phyloP scores from a whole-genome alignment of 2,888 invertebrate species.

The Phaonia tiefii region DNA sequence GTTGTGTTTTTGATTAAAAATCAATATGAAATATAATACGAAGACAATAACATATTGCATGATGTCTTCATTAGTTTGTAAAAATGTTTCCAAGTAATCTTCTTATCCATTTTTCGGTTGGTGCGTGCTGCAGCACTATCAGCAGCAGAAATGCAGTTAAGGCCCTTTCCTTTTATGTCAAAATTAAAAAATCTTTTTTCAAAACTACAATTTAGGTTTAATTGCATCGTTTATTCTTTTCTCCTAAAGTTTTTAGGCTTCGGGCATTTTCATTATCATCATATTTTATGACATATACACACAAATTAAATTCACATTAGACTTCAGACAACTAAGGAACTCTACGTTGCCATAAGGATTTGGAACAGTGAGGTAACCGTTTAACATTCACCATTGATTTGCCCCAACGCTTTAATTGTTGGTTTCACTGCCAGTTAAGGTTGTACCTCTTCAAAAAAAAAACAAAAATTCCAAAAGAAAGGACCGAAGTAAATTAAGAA shows the following conservation, averaged over 20 bases:
- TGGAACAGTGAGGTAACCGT: not conserved
- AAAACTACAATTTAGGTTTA: constrained; percentile 20
- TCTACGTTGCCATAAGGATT: not conserved
- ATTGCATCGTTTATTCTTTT: constrained; percentile 4
- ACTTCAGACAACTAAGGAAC: no score
- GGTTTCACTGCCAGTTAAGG: constrained; percentile 56
- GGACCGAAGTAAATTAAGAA: constrained; percentile 47
- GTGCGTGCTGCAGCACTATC: constrained; percentile 28
- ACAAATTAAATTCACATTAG: constrained; percentile 52
- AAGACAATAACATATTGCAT: constrained; percentile 44
- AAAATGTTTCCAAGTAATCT: constrained; percentile 42
- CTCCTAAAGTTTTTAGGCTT: not conserved
- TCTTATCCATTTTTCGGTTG: constrained; percentile 11
- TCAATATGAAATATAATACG: constrained; percentile 53
- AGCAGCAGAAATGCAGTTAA: not conserved
- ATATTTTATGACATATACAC: constrained; percentile 42
- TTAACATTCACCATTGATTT: constrained; percentile 15
- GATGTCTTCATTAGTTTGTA: constrained; percentile 62
- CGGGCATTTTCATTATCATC: constrained; percentile 61
- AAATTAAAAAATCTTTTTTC: no score
- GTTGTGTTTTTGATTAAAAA: constrained; percentile 48
- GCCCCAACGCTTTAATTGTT: constrained; percentile 53
- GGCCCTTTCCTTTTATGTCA: not conserved
- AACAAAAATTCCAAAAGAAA: not conserved
- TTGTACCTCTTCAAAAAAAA: constrained; percentile 38